Conservation (phyloP, 35 echinoderm and acorn worm species). For the Anneissia japonica region DNA sequence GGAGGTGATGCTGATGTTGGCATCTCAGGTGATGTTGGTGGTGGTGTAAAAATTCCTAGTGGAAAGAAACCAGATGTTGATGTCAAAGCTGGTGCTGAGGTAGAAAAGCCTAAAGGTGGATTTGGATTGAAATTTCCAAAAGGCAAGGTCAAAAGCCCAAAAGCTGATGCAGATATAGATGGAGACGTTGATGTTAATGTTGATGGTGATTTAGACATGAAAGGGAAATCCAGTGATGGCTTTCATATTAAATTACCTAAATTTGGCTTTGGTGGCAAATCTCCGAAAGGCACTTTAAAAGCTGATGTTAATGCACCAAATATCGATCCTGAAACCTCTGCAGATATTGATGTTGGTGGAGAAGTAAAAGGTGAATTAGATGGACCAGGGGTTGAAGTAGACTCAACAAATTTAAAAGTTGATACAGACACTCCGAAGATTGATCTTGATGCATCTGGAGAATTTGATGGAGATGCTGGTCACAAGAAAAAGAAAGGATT, state of each 20-base stretch:
- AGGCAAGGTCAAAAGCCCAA: neutral
- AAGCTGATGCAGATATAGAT: neutral
- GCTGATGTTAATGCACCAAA: no score
- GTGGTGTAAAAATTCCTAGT: no score
- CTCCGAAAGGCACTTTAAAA: no score
- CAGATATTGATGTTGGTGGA: neutral
- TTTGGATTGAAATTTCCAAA: neutral
- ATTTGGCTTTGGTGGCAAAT: no score
- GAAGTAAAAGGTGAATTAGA: conserved; percentile 31
- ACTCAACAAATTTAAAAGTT: conserved; percentile 36
- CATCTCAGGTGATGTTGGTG: no score
- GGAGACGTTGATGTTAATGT: conserved; percentile 18
- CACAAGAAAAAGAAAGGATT: conserved; percentile 50
- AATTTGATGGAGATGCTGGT: conserved; percentile 34
- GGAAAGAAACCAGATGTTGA: neutral
- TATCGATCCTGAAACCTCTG: no score
- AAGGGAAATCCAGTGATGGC: no score
- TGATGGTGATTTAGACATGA: no score
- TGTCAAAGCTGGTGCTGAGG: neutral
- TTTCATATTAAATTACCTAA: no score
- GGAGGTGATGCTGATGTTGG: conserved; percentile 11
- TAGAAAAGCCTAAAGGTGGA: neutral
- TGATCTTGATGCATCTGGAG: conserved; percentile 23
- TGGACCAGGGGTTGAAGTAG: conserved; percentile 31
- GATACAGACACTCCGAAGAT: conserved; percentile 17